Conservation (phyloP, 1,140 invertebrate species). For the Drosophila insularis region DNA sequence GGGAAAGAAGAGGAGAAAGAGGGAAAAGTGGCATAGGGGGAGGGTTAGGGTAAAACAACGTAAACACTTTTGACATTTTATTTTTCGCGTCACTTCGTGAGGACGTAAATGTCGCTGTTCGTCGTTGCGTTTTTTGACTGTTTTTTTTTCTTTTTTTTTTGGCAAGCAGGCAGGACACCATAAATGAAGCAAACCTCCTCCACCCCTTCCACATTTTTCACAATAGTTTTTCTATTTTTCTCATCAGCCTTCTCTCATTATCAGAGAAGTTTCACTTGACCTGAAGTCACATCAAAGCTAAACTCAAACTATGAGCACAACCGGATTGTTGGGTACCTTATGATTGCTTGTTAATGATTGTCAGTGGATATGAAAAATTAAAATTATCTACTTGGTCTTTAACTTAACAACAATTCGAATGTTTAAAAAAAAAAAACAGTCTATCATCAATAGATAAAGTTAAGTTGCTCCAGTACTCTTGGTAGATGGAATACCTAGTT, state of each 20-base stretch:
- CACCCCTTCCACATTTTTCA: neutral
- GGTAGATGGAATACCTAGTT: too few species aligned
- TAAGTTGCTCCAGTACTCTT: too few species aligned
- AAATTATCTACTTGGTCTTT: too few species aligned
- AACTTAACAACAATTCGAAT: too few species aligned
- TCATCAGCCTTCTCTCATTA: slow-evolving; percentile 28
- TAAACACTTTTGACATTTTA: slow-evolving; percentile 79
- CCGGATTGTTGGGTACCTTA: too few species aligned
- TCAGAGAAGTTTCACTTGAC: slow-evolving; percentile 9
- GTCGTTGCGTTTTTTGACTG: slow-evolving; percentile 53
- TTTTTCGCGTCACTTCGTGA: slow-evolving; percentile 66
- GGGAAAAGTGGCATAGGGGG: neutral
- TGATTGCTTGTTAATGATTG: too few species aligned
- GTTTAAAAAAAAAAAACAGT: too few species aligned
- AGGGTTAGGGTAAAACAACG: slow-evolving; percentile 33
- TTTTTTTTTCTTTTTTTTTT: slow-evolving; percentile 7
- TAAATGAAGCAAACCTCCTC: neutral
- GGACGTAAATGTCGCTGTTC: slow-evolving; percentile 32
- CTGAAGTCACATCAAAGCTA: slow-evolving; percentile 36
- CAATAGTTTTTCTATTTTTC: slow-evolving; percentile 23
- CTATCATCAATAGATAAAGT: too few species aligned
- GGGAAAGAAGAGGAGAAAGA: neutral
- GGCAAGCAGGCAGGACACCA: neutral
- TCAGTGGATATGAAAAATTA: too few species aligned
- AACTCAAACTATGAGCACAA: too few species aligned